A percentile compares a stretch with the other conserved stretches of the same genome.
These are phyloP conservation scores for Luidia sarsii DNA, from an alignment of 53 echinoderm and acorn worm genomes.

Conservation along the genomic window DNA sequence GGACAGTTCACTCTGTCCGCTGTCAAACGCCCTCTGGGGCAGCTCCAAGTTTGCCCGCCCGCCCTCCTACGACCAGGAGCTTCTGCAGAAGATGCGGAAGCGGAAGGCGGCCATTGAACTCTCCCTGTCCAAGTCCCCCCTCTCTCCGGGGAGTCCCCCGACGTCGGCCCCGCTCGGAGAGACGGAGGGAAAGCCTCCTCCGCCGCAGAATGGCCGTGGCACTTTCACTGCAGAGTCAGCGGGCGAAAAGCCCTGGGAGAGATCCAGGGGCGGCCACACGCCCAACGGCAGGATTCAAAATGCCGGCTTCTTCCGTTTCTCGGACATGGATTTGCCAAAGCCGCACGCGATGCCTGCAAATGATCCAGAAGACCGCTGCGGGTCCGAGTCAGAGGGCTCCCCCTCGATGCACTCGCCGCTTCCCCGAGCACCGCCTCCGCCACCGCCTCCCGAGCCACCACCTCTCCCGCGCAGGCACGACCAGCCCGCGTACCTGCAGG, in stretches of 20 bases:
- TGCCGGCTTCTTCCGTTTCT: conserved; percentile 4
- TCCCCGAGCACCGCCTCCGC: conserved; percentile 35
- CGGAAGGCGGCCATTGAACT: conserved; percentile 40
- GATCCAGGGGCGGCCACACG: not conserved
- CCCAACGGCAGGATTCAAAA: not conserved
- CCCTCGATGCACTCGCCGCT: conserved; percentile 42
- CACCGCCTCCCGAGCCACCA: conserved; percentile 40
- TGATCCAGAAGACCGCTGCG: not conserved
- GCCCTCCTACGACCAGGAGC: conserved; percentile 10
- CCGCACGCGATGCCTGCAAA: not conserved
- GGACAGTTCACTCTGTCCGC: conserved; percentile 7
- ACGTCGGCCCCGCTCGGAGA: not conserved
- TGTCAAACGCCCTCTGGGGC: not conserved
- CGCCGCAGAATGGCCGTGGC: too few species aligned
- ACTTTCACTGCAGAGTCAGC: too few species aligned
- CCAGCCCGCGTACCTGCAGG: not conserved
- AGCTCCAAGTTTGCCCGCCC: conserved; percentile 9
- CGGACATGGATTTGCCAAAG: conserved; percentile 1
- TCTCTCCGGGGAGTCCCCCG: not conserved
- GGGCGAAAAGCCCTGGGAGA: not conserved
- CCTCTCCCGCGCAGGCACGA: conserved; percentile 27
- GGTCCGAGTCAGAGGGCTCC: conserved; percentile 17
- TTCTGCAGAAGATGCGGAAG: conserved; percentile 39
- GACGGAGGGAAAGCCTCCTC: not conserved
- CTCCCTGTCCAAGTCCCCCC: conserved; percentile 27